Percentiles rank a stretch among this genome's conserved stretches.
Evolutionary conservation across 2,797 vertebrate species (phyloP).

Genomic region (Artibeus jamaicensis): DNA sequence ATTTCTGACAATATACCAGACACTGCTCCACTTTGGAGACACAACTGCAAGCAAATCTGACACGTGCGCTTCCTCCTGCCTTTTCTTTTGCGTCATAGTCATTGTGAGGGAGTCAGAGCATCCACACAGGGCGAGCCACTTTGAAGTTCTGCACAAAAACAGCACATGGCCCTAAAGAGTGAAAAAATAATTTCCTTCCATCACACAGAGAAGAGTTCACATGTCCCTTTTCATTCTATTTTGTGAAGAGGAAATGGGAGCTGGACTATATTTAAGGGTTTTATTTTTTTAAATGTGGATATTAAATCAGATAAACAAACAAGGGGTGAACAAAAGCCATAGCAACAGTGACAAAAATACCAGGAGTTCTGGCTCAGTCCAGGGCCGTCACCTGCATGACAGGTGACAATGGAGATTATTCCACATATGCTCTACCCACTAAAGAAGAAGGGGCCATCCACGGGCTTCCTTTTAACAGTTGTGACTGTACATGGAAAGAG

Average conservation of each 20-base stretch:
- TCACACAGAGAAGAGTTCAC: not conserved
- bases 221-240: not conserved
- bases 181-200: not conserved
- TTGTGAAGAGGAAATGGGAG: not conserved
- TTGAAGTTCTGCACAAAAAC: not conserved
- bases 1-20: not conserved
- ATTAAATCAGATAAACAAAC: not conserved
- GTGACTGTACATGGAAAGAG: not conserved
- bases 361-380: not conserved
- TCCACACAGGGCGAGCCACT: not conserved
- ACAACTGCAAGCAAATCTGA: not conserved
- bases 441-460: not conserved
- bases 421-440: not conserved
- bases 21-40: not conserved
- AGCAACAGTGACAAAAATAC: not conserved
- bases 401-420: accelerated
- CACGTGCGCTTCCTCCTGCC: not conserved
- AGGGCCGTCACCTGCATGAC: too few relatives aligned
- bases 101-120: not conserved
- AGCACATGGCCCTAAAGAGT: not conserved
- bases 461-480: not conserved
- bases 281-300: not conserved
- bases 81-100: not conserved
- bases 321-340: not conserved
- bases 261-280: not conserved